phyloP scores from a whole-genome alignment of 2,888 invertebrate species.

The Omphaloscelis lunosa region DNA sequence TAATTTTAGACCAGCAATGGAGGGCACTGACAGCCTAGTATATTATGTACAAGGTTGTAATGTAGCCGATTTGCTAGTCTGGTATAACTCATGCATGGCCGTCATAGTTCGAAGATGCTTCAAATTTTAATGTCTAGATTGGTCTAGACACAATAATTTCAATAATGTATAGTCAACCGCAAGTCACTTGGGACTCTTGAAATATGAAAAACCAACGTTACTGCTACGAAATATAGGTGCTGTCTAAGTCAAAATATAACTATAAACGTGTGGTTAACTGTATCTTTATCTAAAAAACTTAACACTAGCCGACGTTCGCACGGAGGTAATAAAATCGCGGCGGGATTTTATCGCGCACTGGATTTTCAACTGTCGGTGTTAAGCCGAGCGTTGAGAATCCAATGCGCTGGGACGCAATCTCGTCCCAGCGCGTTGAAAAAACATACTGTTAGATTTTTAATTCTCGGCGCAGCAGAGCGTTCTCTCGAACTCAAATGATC shows the following conservation, averaged over 20 bases:
- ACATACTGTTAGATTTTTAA: no score
- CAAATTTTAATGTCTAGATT: conserved; percentile 26
- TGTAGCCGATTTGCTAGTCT: conserved; percentile 25
- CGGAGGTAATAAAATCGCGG: no score
- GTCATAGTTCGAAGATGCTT: conserved; percentile 7
- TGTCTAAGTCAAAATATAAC: no score
- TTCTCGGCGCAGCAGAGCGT: no score
- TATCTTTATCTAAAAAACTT: not conserved
- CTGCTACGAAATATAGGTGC: no score
- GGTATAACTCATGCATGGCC: conserved; percentile 20
- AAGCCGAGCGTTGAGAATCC: no score
- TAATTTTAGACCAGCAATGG: conserved; percentile 30
- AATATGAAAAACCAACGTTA: conserved; percentile 1
- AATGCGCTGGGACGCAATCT: no score
- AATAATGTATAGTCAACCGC: not conserved
- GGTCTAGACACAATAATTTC: conserved; percentile 26
- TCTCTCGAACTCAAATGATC: no score
- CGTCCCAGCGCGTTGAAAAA: no score
- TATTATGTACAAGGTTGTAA: conserved; percentile 51
- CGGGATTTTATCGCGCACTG: no score
- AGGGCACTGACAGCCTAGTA: not conserved
- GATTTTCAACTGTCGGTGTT: no score
- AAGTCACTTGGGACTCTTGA: not conserved
- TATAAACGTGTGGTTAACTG: not conserved
- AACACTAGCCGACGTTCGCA: no score